Percentiles rank a stretch among this genome's conserved stretches.
Evolutionary conservation across 2,797 vertebrate species (phyloP).

Genomic region (Cyprinella venusta): DNA sequence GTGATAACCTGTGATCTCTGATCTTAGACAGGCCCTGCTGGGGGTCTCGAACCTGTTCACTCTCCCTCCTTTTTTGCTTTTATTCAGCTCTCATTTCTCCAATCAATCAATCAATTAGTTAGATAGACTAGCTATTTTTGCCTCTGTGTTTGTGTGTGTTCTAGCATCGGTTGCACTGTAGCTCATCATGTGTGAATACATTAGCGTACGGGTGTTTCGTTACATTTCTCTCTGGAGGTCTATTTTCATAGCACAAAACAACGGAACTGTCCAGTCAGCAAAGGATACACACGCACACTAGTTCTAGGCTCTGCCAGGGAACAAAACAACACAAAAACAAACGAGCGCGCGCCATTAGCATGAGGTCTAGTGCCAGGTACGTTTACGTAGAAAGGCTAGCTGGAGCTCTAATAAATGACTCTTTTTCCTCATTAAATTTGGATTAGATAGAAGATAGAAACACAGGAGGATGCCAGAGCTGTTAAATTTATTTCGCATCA

Average conservation of each 20-base stretch:
- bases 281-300: slow-evolving; percentile 12
- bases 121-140: background rate
- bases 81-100: slow-evolving; percentile 21
- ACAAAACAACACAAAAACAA: slow-evolving; percentile 36
- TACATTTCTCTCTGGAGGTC: slow-evolving; percentile 40
- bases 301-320: slow-evolving; percentile 40
- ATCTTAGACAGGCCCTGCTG: slow-evolving; percentile 60
- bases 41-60: slow-evolving; percentile 1
- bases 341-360: slow-evolving; percentile 10
- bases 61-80: slow-evolving; percentile 24
- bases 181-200: background rate
- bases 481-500: slow-evolving; percentile 35
- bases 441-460: slow-evolving; percentile 36
- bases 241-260: slow-evolving; percentile 38
- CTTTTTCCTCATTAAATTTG: slow-evolving; percentile 23
- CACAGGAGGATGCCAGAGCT: slow-evolving; percentile 29
- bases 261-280: slow-evolving; percentile 46
- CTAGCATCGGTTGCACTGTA: background rate
- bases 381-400: slow-evolving; percentile 30
- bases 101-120: slow-evolving; percentile 1
- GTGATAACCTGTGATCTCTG: slow-evolving; percentile 80
- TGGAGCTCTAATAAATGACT: slow-evolving; percentile 29
- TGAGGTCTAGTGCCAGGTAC: slow-evolving; percentile 24
- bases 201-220: slow-evolving; percentile 23
- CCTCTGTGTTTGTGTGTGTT: slow-evolving; percentile 8